These are phyloP conservation scores for Phenganax marumi DNA, from an alignment of 92 coral and sea anemone species.

Conservation along the genomic window DNA sequence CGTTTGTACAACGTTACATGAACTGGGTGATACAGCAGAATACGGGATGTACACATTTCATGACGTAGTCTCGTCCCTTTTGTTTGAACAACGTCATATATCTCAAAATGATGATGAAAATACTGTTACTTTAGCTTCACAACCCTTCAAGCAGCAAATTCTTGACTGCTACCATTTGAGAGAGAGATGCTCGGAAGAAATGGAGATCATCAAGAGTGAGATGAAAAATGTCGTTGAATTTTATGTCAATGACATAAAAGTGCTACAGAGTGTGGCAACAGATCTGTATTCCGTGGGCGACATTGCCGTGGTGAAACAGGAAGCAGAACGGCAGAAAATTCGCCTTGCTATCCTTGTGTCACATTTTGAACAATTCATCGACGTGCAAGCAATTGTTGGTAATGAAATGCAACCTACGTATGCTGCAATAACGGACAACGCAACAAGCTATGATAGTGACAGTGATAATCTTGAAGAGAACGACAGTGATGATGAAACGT, in stretches of 20 bases:
- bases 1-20: slow-evolving; percentile 22
- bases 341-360: slow-evolving; percentile 15
- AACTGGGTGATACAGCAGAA: slow-evolving; percentile 10
- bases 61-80: slow-evolving; percentile 24
- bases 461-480: background rate
- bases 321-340: slow-evolving; percentile 25
- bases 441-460: background rate
- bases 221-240: slow-evolving; percentile 22
- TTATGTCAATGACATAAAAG: slow-evolving; percentile 24
- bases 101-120: background rate
- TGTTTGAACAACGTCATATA: slow-evolving; percentile 15
- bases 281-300: slow-evolving; percentile 17
- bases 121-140: background rate
- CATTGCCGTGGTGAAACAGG: slow-evolving; percentile 9
- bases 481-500: slow-evolving; percentile 8
- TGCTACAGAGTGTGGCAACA: background rate
- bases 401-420: background rate
- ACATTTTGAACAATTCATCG: slow-evolving; percentile 7
- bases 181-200: slow-evolving; percentile 24
- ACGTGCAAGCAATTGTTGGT: background rate
- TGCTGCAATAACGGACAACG: background rate
- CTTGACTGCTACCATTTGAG: slow-evolving; percentile 8
- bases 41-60: slow-evolving; percentile 10
- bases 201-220: slow-evolving; percentile 1
- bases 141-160: slow-evolving; percentile 23